These are phyloP conservation scores for Toxostoma redivivum DNA, from an alignment of 2,113 vertebrate species.

Conservation along the genomic window DNA sequence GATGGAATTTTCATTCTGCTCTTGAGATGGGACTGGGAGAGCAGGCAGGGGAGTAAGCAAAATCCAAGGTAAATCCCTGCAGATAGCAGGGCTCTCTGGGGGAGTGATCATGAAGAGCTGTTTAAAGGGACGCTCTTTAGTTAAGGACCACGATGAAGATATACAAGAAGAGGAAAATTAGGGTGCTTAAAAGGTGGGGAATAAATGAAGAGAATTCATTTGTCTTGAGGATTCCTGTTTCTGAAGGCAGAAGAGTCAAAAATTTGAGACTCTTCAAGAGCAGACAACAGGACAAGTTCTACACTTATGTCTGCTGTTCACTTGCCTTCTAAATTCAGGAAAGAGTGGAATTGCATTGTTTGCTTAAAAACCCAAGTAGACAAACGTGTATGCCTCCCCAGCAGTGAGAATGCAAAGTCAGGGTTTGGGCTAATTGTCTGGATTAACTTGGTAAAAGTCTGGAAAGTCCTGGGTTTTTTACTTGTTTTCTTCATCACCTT, in stretches of 20 bases:
- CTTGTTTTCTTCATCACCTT: background rate
- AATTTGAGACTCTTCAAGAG: background rate
- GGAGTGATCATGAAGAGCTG: background rate
- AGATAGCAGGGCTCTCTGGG: background rate
- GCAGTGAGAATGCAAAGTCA: background rate
- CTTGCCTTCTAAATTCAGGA: background rate
- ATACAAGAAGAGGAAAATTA: background rate
- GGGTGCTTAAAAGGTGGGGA: background rate
- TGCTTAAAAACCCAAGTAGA: background rate
- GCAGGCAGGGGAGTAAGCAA: background rate
- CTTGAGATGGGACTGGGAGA: background rate
- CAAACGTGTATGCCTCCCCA: background rate
- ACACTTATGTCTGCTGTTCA: background rate
- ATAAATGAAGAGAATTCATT: background rate
- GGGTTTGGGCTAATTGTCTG: background rate
- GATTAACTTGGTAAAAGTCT: background rate
- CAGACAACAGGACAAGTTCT: background rate
- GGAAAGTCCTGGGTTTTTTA: background rate
- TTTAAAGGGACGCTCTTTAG: background rate
- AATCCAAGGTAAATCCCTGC: background rate
- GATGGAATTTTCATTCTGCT: background rate
- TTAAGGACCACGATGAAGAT: background rate
- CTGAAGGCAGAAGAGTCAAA: background rate
- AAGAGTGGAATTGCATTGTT: background rate
- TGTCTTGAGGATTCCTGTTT: background rate